A percentile compares a stretch with the other conserved stretches of the same genome.
phyloP scores from a whole-genome alignment of 2,888 invertebrate genomes.

The Dolichopus griseipennis region DNA sequence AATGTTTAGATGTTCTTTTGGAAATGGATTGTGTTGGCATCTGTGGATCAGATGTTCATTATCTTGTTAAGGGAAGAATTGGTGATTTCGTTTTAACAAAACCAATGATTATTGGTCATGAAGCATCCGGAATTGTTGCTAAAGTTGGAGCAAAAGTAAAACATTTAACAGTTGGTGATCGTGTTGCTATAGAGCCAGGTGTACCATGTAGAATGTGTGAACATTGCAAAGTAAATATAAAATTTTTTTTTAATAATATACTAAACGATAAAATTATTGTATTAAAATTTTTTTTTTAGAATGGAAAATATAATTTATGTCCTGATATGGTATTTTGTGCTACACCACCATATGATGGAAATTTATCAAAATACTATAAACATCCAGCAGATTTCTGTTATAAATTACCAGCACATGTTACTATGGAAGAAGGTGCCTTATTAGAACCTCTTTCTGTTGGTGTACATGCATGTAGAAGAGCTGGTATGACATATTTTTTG shows the following conservation, averaged over 20 bases:
- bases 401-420: slow-evolving; percentile 81
- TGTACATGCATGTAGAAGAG: slow-evolving; percentile 85
- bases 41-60: slow-evolving; percentile 94
- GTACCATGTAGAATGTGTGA: slow-evolving; percentile 76
- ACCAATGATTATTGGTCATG: slow-evolving; percentile 95
- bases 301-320: slow-evolving; percentile 85
- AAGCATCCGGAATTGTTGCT: slow-evolving; percentile 72
- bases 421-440: slow-evolving; percentile 87
- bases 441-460: slow-evolving; percentile 90
- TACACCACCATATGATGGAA: slow-evolving; percentile 91
- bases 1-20: slow-evolving; percentile 48
- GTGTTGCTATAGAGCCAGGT: slow-evolving; percentile 92
- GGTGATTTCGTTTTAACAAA: slow-evolving; percentile 75
- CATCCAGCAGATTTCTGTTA: slow-evolving; percentile 86
- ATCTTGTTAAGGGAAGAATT: slow-evolving; percentile 73
- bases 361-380: slow-evolving; percentile 73
- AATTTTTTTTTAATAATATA: background rate
- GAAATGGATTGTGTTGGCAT: slow-evolving; percentile 92
- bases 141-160: slow-evolving; percentile 65
- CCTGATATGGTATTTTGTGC: slow-evolving; percentile 81
- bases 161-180: slow-evolving; percentile 66
- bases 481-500: slow-evolving; percentile 33
- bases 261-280: background rate
- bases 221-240: slow-evolving; percentile 58
- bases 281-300: slow-evolving; percentile 13